Percentiles rank a stretch among this genome's conserved stretches.
phyloP scores from a whole-genome alignment of 2,797 vertebrate species.

The Syndactyla subalaris region DNA sequence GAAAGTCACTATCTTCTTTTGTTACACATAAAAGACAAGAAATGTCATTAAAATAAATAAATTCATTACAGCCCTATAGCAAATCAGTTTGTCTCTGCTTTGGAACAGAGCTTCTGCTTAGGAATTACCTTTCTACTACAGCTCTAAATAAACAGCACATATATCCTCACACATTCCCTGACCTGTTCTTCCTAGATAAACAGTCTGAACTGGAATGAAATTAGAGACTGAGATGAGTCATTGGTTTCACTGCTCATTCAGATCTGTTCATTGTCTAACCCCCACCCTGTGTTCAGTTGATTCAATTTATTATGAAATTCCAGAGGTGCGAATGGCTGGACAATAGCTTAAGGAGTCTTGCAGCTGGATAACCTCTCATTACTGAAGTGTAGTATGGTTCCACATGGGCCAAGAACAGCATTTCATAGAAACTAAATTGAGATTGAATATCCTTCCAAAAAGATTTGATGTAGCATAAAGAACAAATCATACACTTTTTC shows the following conservation, averaged over 20 bases:
- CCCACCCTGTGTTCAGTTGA: not conserved
- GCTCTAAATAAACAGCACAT: conserved; percentile 20
- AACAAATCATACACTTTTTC: not conserved
- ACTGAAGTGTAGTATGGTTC: not conserved
- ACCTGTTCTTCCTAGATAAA: conserved; percentile 25
- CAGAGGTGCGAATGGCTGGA: not conserved
- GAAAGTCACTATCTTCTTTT: conserved; percentile 22
- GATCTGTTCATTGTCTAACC: not conserved
- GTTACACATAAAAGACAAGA: conserved; percentile 25
- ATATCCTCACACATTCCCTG: conserved; percentile 2
- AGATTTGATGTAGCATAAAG: not conserved
- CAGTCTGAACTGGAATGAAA: conserved; percentile 12
- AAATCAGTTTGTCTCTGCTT: not conserved
- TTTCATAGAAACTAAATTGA: not conserved
- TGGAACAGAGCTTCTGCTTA: not conserved
- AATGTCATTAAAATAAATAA: conserved; percentile 42
- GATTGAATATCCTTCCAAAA: not conserved
- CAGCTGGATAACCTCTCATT: not conserved
- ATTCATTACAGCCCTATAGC: not conserved
- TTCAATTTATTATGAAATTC: conserved; percentile 17
- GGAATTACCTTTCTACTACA: not conserved
- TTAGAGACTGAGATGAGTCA: conserved; percentile 18
- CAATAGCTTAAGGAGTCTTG: not conserved
- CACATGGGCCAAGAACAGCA: not conserved
- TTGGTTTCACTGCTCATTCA: not conserved